Evolutionary conservation across 2,888 invertebrate genomes (phyloP), one percentile per base, ranked within the genome.

Genomic region (Anthophora plumipes): DNA sequence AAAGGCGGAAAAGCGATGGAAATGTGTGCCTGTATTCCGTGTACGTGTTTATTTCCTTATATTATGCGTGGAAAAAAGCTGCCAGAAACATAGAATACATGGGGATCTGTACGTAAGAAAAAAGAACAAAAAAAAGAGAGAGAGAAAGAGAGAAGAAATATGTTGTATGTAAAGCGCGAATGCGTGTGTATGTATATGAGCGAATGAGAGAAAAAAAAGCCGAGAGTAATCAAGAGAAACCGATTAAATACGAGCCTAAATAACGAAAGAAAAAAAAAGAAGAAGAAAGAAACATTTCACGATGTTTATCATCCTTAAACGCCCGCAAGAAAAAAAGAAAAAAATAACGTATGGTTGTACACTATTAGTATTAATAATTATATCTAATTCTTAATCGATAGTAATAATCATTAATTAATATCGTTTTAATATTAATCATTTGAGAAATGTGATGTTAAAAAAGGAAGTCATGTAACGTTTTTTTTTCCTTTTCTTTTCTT

Each of bases 281-380:
- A n/a, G n/a, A n/a, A n/a, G n/a, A n/a, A n/a, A n/a, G n/a, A n/a
- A 88, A 84, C 78, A 87, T 87, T 91, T 90, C 85, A 86, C 85
- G 88, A 90, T 90, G 88, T 85, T n/a, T 88, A 90, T 86, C n/a
- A 89, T 88, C 87, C 90, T 89, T 86, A 63, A n/a, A 75, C 25
- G 87, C 89, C 75, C 84, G 88, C 87, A 77, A 70, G 46, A 77
- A 70, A 77, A 76, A 68, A 79, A 77, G 64, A 77, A 76, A 68
- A 79, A 78, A 80, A 88, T 87, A 87, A 89, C 90, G 90, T 91
- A 92, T 93, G 92, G 91, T 92, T 93, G 93, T 93, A 92, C 89
- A 93, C 92, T 92, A 93, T 92, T 93, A 92, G 92, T 93, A 93
- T 92, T 92, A 92, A 91, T 92, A 92, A 92, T 91, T 91, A 89